These are phyloP conservation scores for Lepidurus packardi DNA, from an alignment of 1,140 invertebrate species.

Conservation along the genomic window DNA sequence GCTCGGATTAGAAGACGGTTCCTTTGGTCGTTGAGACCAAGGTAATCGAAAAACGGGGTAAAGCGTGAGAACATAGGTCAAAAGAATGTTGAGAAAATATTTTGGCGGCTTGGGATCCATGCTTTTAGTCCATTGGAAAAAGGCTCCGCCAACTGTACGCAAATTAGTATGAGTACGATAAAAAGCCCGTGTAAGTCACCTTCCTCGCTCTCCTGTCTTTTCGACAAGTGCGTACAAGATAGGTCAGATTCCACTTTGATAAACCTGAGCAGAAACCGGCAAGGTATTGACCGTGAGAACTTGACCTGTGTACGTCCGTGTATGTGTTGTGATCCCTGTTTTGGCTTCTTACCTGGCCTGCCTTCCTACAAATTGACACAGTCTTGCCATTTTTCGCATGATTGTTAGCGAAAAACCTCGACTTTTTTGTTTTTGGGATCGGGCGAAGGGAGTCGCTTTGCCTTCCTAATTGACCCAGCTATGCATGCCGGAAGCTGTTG, in stretches of 20 bases:
- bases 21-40: too few relatives aligned
- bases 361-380: background rate
- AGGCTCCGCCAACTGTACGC: background rate
- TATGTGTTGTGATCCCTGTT: background rate
- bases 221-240: background rate
- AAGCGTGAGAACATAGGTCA: background rate
- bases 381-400: slow-evolving; percentile 5
- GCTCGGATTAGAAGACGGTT: too few relatives aligned
- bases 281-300: slow-evolving; percentile 18
- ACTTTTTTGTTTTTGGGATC: background rate
- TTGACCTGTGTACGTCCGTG: background rate
- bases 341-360: background rate
- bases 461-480: slow-evolving; percentile 3
- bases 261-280: background rate
- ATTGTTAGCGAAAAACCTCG: slow-evolving; percentile 17
- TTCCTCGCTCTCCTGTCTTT: background rate
- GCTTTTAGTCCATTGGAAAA: background rate
- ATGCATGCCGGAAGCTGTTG: background rate
- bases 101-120: background rate
- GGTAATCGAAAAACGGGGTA: background rate
- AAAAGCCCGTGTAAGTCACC: background rate
- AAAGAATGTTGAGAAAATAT: background rate
- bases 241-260: background rate
- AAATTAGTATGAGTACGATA: background rate
- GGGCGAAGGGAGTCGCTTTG: background rate